Base-by-base conservation (phyloP, 2,888 invertebrate genomes). In the Meloe dianella region DNA sequence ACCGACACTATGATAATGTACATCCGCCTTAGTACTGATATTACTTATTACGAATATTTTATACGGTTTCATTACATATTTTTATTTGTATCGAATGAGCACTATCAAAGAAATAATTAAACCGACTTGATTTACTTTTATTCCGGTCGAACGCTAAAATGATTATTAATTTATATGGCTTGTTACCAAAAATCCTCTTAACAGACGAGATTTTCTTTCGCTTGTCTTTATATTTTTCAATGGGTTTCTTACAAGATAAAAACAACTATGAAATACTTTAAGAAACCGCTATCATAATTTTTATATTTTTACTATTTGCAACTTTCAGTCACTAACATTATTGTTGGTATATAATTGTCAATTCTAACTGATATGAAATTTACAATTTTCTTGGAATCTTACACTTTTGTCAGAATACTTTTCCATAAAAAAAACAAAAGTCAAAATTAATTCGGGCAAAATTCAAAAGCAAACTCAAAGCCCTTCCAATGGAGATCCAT, bases 161-260 rank as follows among this genome's bases (percentile, higher is more conserved):
- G 76, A 78, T 80, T 80, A 80, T 78, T 76, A 78, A 80, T 79
- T 81, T 80, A 72, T 81, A 81, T 77, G 81, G 81, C 81, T 81
- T 81, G 74, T 75, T 77, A 73, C 77, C 76, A 78, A 78, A 79
- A 80, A 79, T 80, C 80, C 78, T 74, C 78, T 81, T 80, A 80
- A 63, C 61, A 71, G 59, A 70, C 67, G 73, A 77, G 70, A 73
- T 71, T 71, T 77, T 75, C 78, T 79, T 81, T 80, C 78, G 78
- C 80, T 78, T 78, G 77, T 76, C 74, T 58, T 56, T 32, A 60
- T 56, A 64, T 61, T 70, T 65, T 71, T 72, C 66, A 71, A 68
- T 69, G 67, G 64, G 54, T 65, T 63, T 67, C 64, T 68, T 66
- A 60, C n/a, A 54, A 24, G 6, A 3, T 9, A 0, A 54, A 27